phyloP scores from a whole-genome alignment of 2,888 invertebrate genomes.

The Plutella xylostella region DNA sequence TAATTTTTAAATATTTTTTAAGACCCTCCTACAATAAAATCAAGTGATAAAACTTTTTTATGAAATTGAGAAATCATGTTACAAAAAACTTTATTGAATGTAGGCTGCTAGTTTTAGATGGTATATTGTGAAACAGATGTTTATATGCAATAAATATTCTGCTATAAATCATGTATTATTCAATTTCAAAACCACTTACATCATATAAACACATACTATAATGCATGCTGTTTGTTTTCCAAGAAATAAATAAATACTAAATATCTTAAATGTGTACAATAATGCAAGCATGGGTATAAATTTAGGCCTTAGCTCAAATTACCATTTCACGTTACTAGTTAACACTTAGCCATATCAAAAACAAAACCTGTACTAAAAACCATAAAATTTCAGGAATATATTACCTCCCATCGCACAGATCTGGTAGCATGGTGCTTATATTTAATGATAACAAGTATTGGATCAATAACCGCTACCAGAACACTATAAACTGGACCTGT shows the following conservation, averaged over 20 bases:
- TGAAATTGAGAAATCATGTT: no score
- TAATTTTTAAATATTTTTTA: neutral
- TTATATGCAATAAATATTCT: neutral
- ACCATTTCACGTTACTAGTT: neutral
- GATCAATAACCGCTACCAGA: constrained; percentile 63
- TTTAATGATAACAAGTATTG: constrained; percentile 63
- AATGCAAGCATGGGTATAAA: neutral
- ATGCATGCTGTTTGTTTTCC: neutral
- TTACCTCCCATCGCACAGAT: constrained; percentile 60
- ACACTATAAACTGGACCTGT: constrained; percentile 63
- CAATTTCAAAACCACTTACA: no score
- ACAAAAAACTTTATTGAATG: no score
- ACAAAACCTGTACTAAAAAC: neutral
- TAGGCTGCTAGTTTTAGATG: neutral
- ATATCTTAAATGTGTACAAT: neutral
- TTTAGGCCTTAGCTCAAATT: neutral
- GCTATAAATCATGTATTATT: neutral
- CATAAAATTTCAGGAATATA: constrained; percentile 44
- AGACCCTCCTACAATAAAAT: no score
- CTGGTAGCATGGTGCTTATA: constrained; percentile 61
- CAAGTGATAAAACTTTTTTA: no score
- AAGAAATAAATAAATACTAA: neutral
- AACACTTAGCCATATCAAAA: neutral
- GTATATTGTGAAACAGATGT: neutral
- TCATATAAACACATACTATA: no score